Evolutionary conservation across 2,888 invertebrate species (phyloP).

Genomic region (Sepioteuthis lessoniana): DNA sequence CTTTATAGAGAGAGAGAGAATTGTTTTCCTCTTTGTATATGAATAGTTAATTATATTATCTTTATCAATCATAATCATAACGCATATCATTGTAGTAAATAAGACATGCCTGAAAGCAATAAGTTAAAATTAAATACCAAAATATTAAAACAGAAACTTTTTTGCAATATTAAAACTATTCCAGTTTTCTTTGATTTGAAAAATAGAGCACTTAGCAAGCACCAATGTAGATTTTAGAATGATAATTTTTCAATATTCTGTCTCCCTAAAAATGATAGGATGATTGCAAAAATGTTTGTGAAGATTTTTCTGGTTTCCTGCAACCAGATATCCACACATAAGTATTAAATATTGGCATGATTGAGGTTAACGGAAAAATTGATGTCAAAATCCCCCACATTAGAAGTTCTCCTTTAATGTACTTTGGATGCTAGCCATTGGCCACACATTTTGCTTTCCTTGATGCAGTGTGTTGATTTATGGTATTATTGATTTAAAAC

Average conservation of each 20-base stretch:
- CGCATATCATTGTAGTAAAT: not conserved
- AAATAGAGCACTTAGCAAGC: not conserved
- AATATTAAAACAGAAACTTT: not conserved
- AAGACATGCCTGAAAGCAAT: not conserved
- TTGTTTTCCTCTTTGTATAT: not conserved
- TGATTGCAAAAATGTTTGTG: not conserved
- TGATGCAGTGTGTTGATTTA: not conserved
- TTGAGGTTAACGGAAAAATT: not conserved
- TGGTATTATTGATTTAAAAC: not conserved
- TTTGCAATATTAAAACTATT: not conserved
- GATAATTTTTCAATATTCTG: not conserved
- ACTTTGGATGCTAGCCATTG: not conserved
- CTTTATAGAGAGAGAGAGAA: too few relatives aligned
- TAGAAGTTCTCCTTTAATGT: not conserved
- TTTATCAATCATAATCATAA: too few relatives aligned
- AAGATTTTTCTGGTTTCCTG: not conserved
- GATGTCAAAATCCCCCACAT: not conserved
- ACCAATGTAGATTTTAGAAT: not conserved
- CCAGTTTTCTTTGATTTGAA: not conserved
- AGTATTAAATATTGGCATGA: not conserved
- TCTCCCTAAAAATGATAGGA: not conserved
- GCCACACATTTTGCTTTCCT: not conserved
- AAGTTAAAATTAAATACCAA: not conserved
- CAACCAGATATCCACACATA: slow-evolving; percentile 15
- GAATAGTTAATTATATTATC: not conserved